phyloP scores from a whole-genome alignment of 2,113 vertebrate species.

The Scatophagus argus region DNA sequence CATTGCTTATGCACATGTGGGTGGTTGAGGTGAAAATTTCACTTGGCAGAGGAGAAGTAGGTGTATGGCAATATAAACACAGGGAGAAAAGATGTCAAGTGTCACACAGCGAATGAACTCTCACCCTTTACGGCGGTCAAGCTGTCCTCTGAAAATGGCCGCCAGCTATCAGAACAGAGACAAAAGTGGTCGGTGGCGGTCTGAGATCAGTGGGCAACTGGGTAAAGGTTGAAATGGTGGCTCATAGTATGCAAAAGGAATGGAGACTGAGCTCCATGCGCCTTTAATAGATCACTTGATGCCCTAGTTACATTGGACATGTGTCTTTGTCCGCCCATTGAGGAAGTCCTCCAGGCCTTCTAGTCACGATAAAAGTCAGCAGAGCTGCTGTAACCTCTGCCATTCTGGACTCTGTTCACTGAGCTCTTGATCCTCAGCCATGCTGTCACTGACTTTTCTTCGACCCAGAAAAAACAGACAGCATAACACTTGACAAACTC shows the following conservation, averaged over 20 bases:
- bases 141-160: conserved; percentile 10
- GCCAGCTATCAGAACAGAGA: conserved; percentile 1
- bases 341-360: conserved; percentile 43
- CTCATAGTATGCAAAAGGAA: conserved; percentile 14
- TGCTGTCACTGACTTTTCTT: conserved; percentile 9
- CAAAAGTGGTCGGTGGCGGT: background rate
- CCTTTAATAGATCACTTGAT: conserved; percentile 37
- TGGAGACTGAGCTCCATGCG: background rate
- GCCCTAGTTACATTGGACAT: conserved; percentile 32
- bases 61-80: conserved; percentile 7
- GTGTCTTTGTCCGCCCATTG: background rate
- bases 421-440: conserved; percentile 40
- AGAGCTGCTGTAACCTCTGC: conserved; percentile 34
- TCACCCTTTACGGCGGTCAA: background rate
- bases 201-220: conserved; percentile 37
- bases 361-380: conserved; percentile 46
- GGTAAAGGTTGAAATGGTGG: conserved; percentile 44
- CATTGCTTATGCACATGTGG: background rate
- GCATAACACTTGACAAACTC: conserved; percentile 31
- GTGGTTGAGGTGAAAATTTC: background rate
- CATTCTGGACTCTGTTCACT: conserved; percentile 30
- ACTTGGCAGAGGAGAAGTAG: background rate
- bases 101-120: conserved; percentile 22
- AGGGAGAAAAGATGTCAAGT: background rate
- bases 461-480: conserved; percentile 20